phyloP scores from a whole-genome alignment of 1,140 invertebrate species.

The Drosophila tsacasi region DNA sequence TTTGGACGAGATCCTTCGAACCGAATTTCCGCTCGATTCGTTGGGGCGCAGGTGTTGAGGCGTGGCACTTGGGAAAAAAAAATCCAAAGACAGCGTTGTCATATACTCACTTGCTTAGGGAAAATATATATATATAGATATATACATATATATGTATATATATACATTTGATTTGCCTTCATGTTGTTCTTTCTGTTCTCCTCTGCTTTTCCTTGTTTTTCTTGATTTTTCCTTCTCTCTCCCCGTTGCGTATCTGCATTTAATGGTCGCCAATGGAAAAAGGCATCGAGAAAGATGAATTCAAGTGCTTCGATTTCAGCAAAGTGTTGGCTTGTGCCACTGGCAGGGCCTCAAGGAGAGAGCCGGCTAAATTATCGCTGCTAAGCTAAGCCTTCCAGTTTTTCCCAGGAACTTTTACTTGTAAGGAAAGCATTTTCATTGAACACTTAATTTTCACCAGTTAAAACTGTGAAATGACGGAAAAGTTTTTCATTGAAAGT shows the following conservation, averaged over 20 bases:
- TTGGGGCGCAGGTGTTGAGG: constrained; percentile 47
- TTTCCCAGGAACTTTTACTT: constrained; percentile 6
- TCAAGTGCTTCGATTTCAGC: constrained; percentile 44
- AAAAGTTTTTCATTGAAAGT: not conserved
- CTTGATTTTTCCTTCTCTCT: not conserved
- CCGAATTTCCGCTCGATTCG: constrained; percentile 42
- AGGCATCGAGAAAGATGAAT: constrained; percentile 24
- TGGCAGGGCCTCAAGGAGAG: not conserved
- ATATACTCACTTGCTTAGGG: constrained; percentile 10
- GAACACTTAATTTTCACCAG: not conserved
- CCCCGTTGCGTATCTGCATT: constrained; percentile 29
- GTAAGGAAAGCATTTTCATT: constrained; percentile 3
- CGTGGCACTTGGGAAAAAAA: constrained; percentile 40
- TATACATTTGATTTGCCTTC: constrained; percentile 39
- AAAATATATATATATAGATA: not conserved
- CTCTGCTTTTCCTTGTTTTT: not conserved
- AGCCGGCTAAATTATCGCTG: not conserved
- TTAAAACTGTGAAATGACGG: not conserved
- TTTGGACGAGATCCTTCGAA: constrained; percentile 8
- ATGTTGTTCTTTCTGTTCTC: constrained; percentile 15
- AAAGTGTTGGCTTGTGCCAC: constrained; percentile 25
- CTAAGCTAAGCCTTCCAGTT: not conserved
- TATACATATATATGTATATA: not conserved
- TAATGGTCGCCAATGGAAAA: constrained; percentile 34
- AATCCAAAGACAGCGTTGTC: constrained; percentile 22